phyloP scores from a whole-genome alignment of 2,113 vertebrate genomes.

The Sinocyclocheilus anophthalmus region DNA sequence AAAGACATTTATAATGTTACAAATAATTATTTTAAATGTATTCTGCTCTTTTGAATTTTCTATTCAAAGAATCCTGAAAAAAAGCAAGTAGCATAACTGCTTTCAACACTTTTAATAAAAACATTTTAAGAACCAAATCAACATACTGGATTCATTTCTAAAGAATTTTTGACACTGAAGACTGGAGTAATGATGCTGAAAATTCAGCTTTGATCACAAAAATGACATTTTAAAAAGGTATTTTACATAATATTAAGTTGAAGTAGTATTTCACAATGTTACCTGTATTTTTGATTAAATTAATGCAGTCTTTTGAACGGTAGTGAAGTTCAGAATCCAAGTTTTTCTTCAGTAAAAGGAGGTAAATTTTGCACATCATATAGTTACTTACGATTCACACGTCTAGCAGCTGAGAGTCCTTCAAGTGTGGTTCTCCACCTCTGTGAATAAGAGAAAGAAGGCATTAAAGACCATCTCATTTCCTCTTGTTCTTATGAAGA shows the following conservation, averaged over 20 bases:
- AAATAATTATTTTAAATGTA: neutral
- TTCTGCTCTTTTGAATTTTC: neutral
- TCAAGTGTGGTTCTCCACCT: constrained; percentile 25
- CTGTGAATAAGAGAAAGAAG: constrained; percentile 3
- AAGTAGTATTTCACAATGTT: no score
- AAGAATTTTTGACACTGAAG: no score
- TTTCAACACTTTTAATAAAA: neutral
- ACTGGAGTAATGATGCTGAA: neutral
- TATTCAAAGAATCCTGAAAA: neutral
- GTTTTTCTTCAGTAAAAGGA: neutral
- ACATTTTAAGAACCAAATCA: neutral
- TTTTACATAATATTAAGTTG: no score
- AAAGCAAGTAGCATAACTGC: neutral
- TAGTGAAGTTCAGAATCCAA: neutral
- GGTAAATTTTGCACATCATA: no score
- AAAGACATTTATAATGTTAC: neutral
- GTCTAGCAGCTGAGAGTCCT: constrained; percentile 38
- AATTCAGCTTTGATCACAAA: neutral
- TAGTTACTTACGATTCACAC: constrained; percentile 51
- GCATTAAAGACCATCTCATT: neutral
- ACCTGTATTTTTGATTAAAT: neutral
- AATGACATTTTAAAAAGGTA: no score
- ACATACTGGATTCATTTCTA: neutral
- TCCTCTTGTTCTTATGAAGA: neutral
- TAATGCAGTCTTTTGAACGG: neutral